phyloP scores from a whole-genome alignment of 2,113 vertebrate genomes.

The Cebidichthys violaceus region DNA sequence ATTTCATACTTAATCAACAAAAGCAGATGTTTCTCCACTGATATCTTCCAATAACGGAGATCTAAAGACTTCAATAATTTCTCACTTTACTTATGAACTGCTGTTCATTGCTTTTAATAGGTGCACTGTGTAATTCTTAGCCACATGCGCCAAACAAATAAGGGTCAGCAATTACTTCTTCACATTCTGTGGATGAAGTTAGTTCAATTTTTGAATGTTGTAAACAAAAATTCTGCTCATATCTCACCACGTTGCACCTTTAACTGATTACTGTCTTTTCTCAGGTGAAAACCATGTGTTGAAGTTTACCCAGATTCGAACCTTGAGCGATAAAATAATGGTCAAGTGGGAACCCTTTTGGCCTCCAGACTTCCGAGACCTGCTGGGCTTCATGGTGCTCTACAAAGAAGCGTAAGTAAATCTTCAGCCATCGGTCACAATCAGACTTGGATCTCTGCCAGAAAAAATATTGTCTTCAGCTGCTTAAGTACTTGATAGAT shows the following conservation, averaged over 20 bases:
- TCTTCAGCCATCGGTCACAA: not conserved
- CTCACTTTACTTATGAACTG: no score
- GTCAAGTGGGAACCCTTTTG: conserved; percentile 94
- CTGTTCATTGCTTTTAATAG: not conserved
- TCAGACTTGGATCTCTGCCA: conserved; percentile 1
- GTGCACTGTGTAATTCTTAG: no score
- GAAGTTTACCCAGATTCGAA: conserved; percentile 89
- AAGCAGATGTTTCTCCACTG: not conserved
- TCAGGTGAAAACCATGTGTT: conserved; percentile 92
- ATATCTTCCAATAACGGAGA: not conserved
- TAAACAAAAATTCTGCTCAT: not conserved
- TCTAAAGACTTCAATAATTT: not conserved
- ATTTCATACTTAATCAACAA: conserved; percentile 7
- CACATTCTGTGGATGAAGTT: not conserved
- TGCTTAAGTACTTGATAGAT: not conserved
- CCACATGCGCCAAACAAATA: no score
- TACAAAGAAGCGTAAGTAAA: conserved; percentile 97
- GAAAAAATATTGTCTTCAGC: conserved; percentile 27
- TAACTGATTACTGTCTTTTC: not conserved
- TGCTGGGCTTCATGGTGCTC: conserved; percentile 97
- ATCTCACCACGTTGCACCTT: not conserved
- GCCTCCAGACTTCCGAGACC: conserved; percentile 95
- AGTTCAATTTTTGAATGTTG: not conserved
- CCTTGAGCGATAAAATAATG: conserved; percentile 90
- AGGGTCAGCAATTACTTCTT: not conserved